Evolutionary conservation across 2,113 vertebrate genomes (phyloP).

Genomic region (Phyllopteryx taeniolatus): DNA sequence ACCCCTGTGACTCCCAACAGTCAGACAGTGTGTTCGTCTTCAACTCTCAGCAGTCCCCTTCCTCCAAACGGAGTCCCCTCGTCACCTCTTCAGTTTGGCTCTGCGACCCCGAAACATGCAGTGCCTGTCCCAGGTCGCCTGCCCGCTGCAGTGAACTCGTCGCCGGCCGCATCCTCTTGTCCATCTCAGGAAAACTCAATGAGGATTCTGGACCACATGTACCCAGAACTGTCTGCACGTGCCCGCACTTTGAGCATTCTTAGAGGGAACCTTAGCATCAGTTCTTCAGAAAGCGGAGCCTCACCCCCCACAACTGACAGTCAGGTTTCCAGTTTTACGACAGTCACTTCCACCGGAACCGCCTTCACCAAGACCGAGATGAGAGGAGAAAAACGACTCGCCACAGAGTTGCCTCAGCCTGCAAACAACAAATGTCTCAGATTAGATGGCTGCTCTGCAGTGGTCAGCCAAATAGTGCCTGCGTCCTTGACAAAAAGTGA

Average conservation of each 20-base stretch:
- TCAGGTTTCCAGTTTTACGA: slow-evolving; percentile 80
- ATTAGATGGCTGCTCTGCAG: slow-evolving; percentile 70
- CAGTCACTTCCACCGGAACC: slow-evolving; percentile 80
- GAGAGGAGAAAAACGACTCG: slow-evolving; percentile 62
- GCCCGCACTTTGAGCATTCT: slow-evolving; percentile 90
- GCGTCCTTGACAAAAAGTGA: slow-evolving; percentile 9
- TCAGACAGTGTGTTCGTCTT: slow-evolving; percentile 58
- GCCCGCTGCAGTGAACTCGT: slow-evolving; percentile 69
- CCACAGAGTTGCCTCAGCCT: slow-evolving; percentile 46
- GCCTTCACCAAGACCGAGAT: slow-evolving; percentile 86
- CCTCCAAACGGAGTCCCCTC: slow-evolving; percentile 74
- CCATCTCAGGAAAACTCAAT: slow-evolving; percentile 87
- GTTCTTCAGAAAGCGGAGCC: slow-evolving; percentile 56
- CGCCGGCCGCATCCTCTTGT: slow-evolving; percentile 51
- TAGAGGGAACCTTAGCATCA: slow-evolving; percentile 79
- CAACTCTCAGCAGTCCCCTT: slow-evolving; percentile 65
- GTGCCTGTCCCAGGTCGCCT: slow-evolving; percentile 90
- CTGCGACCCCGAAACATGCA: slow-evolving; percentile 93
- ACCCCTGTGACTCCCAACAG: slow-evolving; percentile 56
- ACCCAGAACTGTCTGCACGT: slow-evolving; percentile 89
- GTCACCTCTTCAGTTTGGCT: slow-evolving; percentile 91
- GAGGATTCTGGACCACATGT: slow-evolving; percentile 91
- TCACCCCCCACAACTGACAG: slow-evolving; percentile 55
- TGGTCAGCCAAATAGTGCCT: slow-evolving; percentile 15
- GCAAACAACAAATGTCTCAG: slow-evolving; percentile 80